Conservation (phyloP, 2,797 vertebrate genomes). For the Agapornis canus region DNA sequence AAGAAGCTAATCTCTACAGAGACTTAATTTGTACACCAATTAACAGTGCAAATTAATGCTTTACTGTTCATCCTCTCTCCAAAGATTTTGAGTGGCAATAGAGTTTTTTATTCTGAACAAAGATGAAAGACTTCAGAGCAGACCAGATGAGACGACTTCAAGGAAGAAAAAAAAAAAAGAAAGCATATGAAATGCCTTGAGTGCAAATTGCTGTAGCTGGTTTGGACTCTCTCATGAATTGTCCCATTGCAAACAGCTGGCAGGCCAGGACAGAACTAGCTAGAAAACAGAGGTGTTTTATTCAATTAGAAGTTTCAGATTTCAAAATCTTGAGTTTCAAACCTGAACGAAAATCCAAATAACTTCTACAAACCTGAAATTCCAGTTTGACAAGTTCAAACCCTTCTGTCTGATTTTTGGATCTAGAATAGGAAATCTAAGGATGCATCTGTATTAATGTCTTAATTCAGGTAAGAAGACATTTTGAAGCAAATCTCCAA, state of each 20-base stretch:
- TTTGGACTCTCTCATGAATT: neutral
- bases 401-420: neutral
- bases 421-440: neutral
- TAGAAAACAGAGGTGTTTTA: neutral
- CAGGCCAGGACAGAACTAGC: neutral
- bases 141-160: neutral
- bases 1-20: slow-evolving; percentile 15
- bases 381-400: neutral
- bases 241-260: neutral
- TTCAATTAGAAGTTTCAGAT: neutral
- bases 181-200: neutral
- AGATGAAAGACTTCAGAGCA: slow-evolving; percentile 42
- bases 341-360: neutral
- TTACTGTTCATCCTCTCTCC: slow-evolving; percentile 12
- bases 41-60: slow-evolving; percentile 61
- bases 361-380: neutral
- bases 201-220: neutral
- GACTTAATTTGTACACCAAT: slow-evolving; percentile 60
- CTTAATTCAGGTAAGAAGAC: neutral
- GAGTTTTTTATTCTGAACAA: slow-evolving; percentile 23
- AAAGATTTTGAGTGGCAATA: neutral
- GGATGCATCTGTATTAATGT: neutral
- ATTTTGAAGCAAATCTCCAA: neutral
- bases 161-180: neutral
- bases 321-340: neutral